phyloP scores from a whole-genome alignment of 2,113 vertebrate species.

The Empidonax traillii region DNA sequence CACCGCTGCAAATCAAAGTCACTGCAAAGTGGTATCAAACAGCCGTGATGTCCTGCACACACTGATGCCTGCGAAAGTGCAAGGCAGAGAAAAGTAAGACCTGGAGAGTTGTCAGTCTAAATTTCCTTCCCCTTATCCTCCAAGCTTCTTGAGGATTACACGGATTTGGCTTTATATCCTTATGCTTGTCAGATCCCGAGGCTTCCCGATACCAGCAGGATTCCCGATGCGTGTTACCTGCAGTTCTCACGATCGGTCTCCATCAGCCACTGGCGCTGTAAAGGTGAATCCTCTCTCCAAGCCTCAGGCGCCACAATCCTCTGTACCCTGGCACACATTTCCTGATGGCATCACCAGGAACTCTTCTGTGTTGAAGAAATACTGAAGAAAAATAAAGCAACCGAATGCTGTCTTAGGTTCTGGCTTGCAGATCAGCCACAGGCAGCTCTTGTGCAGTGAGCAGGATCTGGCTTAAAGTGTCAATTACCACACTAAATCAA shows the following conservation, averaged over 20 bases:
- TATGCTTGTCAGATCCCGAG: not conserved
- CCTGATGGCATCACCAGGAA: not conserved
- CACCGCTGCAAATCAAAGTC: not conserved
- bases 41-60: not conserved
- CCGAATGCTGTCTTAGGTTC: not conserved
- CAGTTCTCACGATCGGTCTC: rapidly evolving
- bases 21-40: not conserved
- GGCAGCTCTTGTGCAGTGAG: not conserved
- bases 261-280: not conserved
- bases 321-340: not conserved
- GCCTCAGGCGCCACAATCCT: not conserved
- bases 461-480: not conserved
- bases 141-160: not conserved
- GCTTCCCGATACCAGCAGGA: not conserved
- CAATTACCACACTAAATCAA: not conserved
- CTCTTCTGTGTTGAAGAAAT: not conserved
- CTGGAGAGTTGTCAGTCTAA: not conserved
- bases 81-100: not conserved
- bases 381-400: not conserved
- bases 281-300: not conserved
- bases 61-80: not conserved
- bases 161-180: not conserved
- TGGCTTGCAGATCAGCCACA: not conserved
- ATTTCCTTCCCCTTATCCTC: not conserved
- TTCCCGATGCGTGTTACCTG: not conserved